Evolutionary conservation across 2,888 invertebrate genomes (phyloP), one percentile per base, ranked within the genome.

Genomic region (Ectemnius cavifrons): DNA sequence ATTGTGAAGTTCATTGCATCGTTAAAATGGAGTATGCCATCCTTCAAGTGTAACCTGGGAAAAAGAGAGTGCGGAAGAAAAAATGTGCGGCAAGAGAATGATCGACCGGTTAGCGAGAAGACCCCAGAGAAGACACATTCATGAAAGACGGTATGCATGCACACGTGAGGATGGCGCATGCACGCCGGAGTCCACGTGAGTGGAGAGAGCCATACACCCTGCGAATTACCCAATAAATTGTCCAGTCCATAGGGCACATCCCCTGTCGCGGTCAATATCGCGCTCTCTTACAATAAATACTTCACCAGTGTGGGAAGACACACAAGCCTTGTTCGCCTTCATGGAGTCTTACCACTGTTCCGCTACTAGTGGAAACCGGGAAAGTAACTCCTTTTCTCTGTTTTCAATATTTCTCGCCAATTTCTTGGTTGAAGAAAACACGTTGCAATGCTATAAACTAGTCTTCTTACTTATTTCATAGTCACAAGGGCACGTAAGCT

Each of bases 241-340:
- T 78, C 73, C 81, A 75, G 83, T 77, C 75, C 78, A 80, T 80
- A 83, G 80, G 79, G 85, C 80, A 87, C 83, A 85, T 85, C 86
- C 82, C 86, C 83, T 81, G 85, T 83, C 83, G 84, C 90, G 89
- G 89, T 90, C 90, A 89, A 90, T 90, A 90, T 86, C 88, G 87
- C 84, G 85, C 81, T 85, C 85, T 87, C 83, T 80, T 77, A 71
- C 73, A 84, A 87, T 90, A 84, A 89, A 90, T 89, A 88, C 73
- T 89, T 89, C 56, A 90, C 79, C 76, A 86, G 77, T 83, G 89
- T 88, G 90, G 83, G 89, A 89, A 87, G 37, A 81, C 78, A 73
- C 78, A 79, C 89, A 87, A 77, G 76, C 85, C 70, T 49, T 57
- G 67, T 56, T 47, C 60, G 47, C 49, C 58, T 64, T 64, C 71